Evolutionary conservation across 2,888 invertebrate species (phyloP), one percentile per base, ranked within the genome.

Genomic region (Stenichneumon culpator): DNA sequence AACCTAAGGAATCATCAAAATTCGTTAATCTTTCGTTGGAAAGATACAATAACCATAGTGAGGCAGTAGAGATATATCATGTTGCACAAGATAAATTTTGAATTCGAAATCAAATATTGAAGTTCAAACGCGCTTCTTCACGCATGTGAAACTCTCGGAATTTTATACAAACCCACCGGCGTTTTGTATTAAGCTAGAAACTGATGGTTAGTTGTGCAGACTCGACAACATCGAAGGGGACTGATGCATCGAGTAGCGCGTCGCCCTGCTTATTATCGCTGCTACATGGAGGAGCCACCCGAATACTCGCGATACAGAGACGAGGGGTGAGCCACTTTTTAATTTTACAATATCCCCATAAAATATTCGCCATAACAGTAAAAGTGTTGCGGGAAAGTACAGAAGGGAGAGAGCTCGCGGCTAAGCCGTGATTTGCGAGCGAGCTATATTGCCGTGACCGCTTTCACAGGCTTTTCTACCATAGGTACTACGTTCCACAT

Each of bases 281-380:
- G 86, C 86, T 89, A 89, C 87, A 84, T 70, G 72, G 84, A 74
- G 65, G 80, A 78, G 47, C 77, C 47, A 80, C 86, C 78, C 86
- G 87, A 88, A 87, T 86, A 84, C 86, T 89, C 88, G 82, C 84
- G 82, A 81, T 57, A 28, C 75, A 78, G 78, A 79, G 84, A 63
- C 57, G 81, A 88, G 89, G 90, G 88, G 83, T 73, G 84, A 88
- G 90, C 87, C 87, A 88, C 89, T 91, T 93, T 93, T 93, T 93
- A 93, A 93, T 93, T 93, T 93, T 92, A 93, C 92, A 93, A 90
- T 92, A 92, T 92, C 92, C 90, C 92, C 92, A 92, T 93, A 93
- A 93, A 93, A 93, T 93, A 92, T 93, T 91, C 90, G 89, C 89
- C 89, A 90, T 92, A 92, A 92, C 91, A 90, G 91, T 92, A 91